Conservation (phyloP, 2,113 vertebrate genomes). For the Himantopus leucocephalus region DNA sequence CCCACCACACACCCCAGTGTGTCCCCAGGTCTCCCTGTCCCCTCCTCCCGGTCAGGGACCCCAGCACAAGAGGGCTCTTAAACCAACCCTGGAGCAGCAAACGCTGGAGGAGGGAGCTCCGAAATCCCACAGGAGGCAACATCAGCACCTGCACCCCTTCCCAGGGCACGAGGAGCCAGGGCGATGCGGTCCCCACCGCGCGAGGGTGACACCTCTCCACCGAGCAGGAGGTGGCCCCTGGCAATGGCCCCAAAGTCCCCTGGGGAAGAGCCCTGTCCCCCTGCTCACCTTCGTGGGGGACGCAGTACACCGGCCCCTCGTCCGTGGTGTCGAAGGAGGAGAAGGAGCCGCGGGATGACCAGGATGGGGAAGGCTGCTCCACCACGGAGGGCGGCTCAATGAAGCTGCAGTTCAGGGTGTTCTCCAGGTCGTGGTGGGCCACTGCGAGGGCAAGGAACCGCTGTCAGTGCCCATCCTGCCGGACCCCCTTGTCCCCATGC, state of each 20-base stretch:
- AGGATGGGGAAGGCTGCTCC: constrained; percentile 92
- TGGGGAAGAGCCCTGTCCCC: background rate
- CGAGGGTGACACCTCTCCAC: background rate
- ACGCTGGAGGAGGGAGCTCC: background rate
- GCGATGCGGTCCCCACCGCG: accelerated
- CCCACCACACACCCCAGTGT: accelerated
- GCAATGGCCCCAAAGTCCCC: accelerated
- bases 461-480: background rate
- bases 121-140: background rate
- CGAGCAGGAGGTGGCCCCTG: background rate
- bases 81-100: background rate
- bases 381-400: constrained; percentile 89
- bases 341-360: constrained; percentile 96
- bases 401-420: constrained; percentile 96
- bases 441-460: constrained; percentile 73
- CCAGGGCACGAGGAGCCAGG: background rate
- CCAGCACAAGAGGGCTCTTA: background rate
- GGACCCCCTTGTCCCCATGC: accelerated
- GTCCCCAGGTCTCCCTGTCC: background rate
- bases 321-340: constrained; percentile 95
- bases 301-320: constrained; percentile 92
- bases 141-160: background rate
- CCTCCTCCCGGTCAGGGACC: background rate
- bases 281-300: constrained; percentile 92
- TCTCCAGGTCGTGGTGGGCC: constrained; percentile 93